Percentiles rank a stretch among this genome's conserved stretches.
phyloP scores from a whole-genome alignment of 1,140 invertebrate species.

The Brachystomella parvula region DNA sequence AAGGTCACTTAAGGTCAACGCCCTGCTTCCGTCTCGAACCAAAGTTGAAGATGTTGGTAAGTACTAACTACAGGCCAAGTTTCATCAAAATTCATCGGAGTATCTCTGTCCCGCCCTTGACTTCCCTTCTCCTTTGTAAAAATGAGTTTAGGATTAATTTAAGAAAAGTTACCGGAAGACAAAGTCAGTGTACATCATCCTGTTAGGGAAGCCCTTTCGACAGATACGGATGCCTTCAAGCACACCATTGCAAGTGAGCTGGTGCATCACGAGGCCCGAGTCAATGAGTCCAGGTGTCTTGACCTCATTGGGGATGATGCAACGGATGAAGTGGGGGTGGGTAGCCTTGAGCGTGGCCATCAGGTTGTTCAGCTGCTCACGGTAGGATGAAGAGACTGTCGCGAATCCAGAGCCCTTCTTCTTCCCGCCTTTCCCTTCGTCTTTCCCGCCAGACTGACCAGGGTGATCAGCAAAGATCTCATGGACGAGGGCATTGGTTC shows the following conservation, averaged over 20 bases:
- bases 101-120: too few relatives aligned
- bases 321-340: slow-evolving; percentile 59
- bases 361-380: slow-evolving; percentile 47
- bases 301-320: slow-evolving; percentile 60
- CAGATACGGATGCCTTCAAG: slow-evolving; percentile 64
- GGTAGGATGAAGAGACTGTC: slow-evolving; percentile 47
- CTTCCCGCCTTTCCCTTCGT: slow-evolving; percentile 41
- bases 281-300: slow-evolving; percentile 57
- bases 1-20: too few relatives aligned
- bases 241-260: slow-evolving; percentile 61
- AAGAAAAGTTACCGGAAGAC: slow-evolving; percentile 18
- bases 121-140: too few relatives aligned
- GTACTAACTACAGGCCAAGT: too few relatives aligned
- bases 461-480: slow-evolving; percentile 92
- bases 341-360: slow-evolving; percentile 53
- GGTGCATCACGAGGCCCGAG: slow-evolving; percentile 55
- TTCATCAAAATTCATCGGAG: too few relatives aligned
- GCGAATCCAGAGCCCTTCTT: slow-evolving; percentile 45
- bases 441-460: slow-evolving; percentile 74
- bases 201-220: slow-evolving; percentile 62
- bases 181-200: slow-evolving; percentile 39
- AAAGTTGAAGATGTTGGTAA: too few relatives aligned
- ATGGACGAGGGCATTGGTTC: slow-evolving; percentile 69
- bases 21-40: too few relatives aligned
- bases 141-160: too few relatives aligned